These are phyloP conservation scores for Xestobium rufovillosum DNA, from an alignment of 2,888 invertebrate genomes.

Conservation along the genomic window DNA sequence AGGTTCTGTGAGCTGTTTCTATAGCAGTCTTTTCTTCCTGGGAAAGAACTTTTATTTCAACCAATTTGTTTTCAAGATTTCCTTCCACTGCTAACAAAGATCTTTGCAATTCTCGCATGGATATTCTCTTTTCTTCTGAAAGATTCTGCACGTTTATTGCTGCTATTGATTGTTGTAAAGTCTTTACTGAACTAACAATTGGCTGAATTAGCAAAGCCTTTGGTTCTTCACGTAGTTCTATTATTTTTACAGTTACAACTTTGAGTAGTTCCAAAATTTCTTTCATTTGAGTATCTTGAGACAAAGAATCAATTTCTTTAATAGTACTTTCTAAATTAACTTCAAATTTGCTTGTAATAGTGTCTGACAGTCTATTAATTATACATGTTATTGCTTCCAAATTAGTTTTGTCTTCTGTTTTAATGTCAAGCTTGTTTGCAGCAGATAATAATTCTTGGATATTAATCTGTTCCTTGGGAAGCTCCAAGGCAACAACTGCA, in stretches of 20 bases:
- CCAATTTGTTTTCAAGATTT: conserved; percentile 23
- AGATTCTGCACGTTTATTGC: conserved; percentile 30
- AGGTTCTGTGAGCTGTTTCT: conserved; percentile 29
- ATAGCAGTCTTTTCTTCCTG: conserved; percentile 34
- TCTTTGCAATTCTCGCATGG: conserved; percentile 34
- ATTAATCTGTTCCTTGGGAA: too few species aligned
- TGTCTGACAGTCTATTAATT: too few species aligned
- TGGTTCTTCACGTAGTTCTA: too few species aligned
- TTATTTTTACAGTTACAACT: conserved; percentile 8
- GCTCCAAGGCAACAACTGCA: too few species aligned
- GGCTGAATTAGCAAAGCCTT: too few species aligned
- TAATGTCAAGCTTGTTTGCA: too few species aligned
- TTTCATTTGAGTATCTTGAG: conserved; percentile 15
- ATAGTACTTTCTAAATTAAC: too few species aligned
- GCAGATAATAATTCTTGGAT: too few species aligned
- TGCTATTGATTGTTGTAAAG: conserved; percentile 28
- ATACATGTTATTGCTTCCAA: too few species aligned
- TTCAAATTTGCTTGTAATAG: too few species aligned
- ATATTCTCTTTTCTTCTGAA: conserved; percentile 28
- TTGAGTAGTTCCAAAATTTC: conserved; percentile 4
- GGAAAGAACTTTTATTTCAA: conserved; percentile 21
- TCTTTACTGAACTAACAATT: conserved; percentile 28
- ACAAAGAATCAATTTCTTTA: too few species aligned
- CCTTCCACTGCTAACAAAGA: conserved; percentile 30
- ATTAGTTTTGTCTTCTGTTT: too few species aligned